Base-by-base conservation (phyloP, 2,113 vertebrate species). In the Campylomormyrus numenius region DNA sequence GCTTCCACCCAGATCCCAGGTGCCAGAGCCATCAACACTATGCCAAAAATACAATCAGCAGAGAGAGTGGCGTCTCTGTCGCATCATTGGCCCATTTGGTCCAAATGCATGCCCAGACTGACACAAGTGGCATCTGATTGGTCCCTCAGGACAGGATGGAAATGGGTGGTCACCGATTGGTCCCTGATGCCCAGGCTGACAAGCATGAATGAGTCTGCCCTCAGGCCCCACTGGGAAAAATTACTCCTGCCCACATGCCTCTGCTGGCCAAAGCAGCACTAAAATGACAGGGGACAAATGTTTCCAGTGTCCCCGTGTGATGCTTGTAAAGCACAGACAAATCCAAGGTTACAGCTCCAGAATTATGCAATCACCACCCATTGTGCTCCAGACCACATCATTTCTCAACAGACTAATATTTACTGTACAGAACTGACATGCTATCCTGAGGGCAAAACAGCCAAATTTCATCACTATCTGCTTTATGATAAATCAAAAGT, bases 351-450 rank as follows among this genome's bases (percentile, higher is more conserved):
- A 85, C 39, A 85, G 7, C 39, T 48, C 45, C 74, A 80, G 21
- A 46, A 85, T 85, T 85, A 48, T 85, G 83, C 83, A 48, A 85
- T 48, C 83, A 46, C 45, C 45, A 46, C 19, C 19, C 8, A 85
- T 85, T 77, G 13, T 77, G 70, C 74, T 42, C 35, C 1, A 80
- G 15, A 80, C 31, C 35, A 80, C 13, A 80, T 80, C 4, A 42
- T 42, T 80, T 80, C 74, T 80, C 74, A 80, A 80, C 74, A 80
- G 74, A 42, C 74, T 39, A 80, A 80, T 80, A 80, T 80, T 80
- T 80, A 77, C 13, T 39, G 31, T 77, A 39, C 7, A 80, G 35
- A 80, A 19, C 35, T 80, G 35, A 80, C 39, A 80, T 42, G 13
- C 17, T 15, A 42, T 17, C 74, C 74, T 19, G 13, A 39, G 35